These are phyloP conservation scores for Drosophila maculinotata DNA, from an alignment of 2,888 invertebrate species.

Conservation along the genomic window DNA sequence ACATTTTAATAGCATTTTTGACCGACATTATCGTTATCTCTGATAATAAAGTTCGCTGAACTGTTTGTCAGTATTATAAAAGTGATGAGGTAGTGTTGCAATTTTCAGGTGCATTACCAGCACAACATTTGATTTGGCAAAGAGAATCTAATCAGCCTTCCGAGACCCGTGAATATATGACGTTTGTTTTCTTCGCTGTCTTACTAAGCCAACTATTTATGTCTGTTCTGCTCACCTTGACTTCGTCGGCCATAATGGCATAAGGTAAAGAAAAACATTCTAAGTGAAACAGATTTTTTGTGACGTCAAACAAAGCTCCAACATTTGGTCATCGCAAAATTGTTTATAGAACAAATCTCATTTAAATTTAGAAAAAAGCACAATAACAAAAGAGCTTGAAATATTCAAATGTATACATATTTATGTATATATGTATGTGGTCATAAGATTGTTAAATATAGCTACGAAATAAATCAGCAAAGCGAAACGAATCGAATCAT, in stretches of 20 bases:
- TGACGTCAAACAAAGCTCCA: conserved; percentile 62
- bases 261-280: conserved; percentile 12
- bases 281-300: conserved; percentile 22
- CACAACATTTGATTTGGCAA: background rate
- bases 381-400: conserved; percentile 35
- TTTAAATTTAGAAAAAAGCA: conserved; percentile 62
- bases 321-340: conserved; percentile 33
- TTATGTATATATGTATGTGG: background rate
- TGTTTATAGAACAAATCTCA: conserved; percentile 61
- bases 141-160: conserved; percentile 25
- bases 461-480: conserved; percentile 33
- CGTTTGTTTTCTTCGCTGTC: conserved; percentile 15
- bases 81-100: conserved; percentile 14
- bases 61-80: background rate
- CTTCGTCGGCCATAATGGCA: conserved; percentile 21
- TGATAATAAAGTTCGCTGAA: background rate
- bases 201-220: conserved; percentile 22
- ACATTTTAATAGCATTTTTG: background rate
- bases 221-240: conserved; percentile 28
- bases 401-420: conserved; percentile 16
- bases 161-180: conserved; percentile 12
- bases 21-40: background rate
- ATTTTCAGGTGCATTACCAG: conserved; percentile 11
- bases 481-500: conserved; percentile 17
- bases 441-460: conserved; percentile 44